Evolutionary conservation across 2,113 vertebrate genomes (phyloP).

Genomic region (Marmota flaviventris): DNA sequence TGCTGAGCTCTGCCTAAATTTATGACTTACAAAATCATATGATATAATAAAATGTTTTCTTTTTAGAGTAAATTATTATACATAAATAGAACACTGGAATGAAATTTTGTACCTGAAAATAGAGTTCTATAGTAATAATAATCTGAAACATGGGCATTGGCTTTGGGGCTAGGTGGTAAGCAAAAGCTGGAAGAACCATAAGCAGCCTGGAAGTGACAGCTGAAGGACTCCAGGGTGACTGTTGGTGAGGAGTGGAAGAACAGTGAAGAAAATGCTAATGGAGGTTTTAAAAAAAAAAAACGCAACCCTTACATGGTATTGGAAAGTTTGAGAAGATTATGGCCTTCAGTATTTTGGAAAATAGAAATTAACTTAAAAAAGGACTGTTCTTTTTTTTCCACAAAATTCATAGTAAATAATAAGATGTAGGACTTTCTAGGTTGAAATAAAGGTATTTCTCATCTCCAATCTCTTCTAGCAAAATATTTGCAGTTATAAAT

Average conservation of each 20-base stretch:
- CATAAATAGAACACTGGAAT: not conserved
- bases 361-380: slow-evolving; percentile 36
- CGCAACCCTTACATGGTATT: not conserved
- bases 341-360: slow-evolving; percentile 38
- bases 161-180: not conserved
- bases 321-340: not conserved
- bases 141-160: not conserved
- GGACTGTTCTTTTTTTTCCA: not conserved
- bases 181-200: not conserved
- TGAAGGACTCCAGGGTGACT: not conserved
- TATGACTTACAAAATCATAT: not conserved
- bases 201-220: not conserved
- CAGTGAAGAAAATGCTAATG: not conserved
- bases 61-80: not conserved
- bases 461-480: not conserved
- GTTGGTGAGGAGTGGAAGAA: not conserved
- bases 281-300: not conserved
- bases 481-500: slow-evolving; percentile 37
- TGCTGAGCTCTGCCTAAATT: not conserved
- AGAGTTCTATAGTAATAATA: slow-evolving; percentile 19
- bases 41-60: not conserved
- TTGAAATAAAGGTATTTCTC: slow-evolving; percentile 33
- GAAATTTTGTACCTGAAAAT: slow-evolving; percentile 10
- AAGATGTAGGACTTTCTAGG: not conserved
- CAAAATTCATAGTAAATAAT: not conserved